These are phyloP conservation scores for Crocallis elinguaria DNA, from an alignment of 2,888 invertebrate genomes.

Conservation along the genomic window DNA sequence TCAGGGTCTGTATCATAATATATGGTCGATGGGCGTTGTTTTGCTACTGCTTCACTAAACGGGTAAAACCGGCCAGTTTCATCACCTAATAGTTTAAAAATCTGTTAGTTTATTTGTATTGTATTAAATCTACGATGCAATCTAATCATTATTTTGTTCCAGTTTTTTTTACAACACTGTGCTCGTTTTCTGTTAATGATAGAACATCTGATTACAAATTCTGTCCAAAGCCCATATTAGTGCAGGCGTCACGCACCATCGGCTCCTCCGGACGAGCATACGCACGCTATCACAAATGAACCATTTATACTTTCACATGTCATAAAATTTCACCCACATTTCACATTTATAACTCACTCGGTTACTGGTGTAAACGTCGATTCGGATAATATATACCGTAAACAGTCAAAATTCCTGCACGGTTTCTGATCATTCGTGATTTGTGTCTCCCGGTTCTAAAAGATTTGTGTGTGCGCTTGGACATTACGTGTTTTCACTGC, in stretches of 20 bases:
- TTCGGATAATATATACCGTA: conserved; percentile 15
- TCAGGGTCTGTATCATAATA: too few species aligned
- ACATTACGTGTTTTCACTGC: background rate
- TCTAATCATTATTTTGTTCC: conserved; percentile 5
- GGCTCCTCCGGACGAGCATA: conserved; percentile 48
- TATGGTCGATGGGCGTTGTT: too few species aligned
- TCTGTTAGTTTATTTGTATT: background rate
- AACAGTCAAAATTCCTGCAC: conserved; percentile 26
- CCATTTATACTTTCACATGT: conserved; percentile 70
- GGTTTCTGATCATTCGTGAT: conserved; percentile 10
- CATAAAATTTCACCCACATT: conserved; percentile 69
- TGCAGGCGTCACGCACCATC: conserved; percentile 64
- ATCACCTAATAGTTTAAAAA: too few species aligned
- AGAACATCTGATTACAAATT: conserved; percentile 35
- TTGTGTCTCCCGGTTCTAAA: conserved; percentile 1
- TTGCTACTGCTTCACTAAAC: too few species aligned
- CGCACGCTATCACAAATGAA: conserved; percentile 46
- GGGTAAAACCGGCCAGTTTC: too few species aligned
- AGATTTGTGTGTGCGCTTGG: conserved; percentile 1
- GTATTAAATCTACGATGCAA: background rate
- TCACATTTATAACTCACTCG: conserved; percentile 45
- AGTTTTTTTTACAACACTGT: conserved; percentile 20
- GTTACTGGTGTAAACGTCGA: conserved; percentile 34
- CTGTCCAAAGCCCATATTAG: conserved; percentile 47
- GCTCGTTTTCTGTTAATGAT: conserved; percentile 31